Percentiles rank a stretch among this genome's conserved stretches.
Conservation (phyloP, 2,888 invertebrate species). For the Stenurella melanura region DNA sequence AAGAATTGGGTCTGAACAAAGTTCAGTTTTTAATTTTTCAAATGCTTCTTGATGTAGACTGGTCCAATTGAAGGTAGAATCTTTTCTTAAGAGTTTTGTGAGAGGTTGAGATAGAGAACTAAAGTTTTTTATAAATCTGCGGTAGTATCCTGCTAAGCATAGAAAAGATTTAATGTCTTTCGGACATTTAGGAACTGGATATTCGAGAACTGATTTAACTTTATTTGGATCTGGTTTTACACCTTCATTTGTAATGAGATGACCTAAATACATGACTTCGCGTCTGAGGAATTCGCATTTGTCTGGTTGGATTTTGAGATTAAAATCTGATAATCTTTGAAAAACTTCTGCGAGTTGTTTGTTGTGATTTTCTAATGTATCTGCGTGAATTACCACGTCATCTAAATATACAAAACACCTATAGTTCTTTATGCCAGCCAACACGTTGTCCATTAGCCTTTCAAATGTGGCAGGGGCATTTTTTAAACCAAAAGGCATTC, state of each 20-base stretch:
- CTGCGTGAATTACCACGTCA: conserved; percentile 64
- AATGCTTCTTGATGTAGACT: too few relatives aligned
- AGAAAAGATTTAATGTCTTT: conserved; percentile 45
- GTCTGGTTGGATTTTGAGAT: conserved; percentile 50
- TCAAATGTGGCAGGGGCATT: conserved; percentile 49
- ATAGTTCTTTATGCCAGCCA: conserved; percentile 59
- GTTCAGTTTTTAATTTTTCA: too few relatives aligned
- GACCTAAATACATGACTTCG: conserved; percentile 51
- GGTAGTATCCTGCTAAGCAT: too few relatives aligned
- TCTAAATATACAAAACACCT: conserved; percentile 67
- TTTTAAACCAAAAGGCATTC: conserved; percentile 45
- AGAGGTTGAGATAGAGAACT: too few relatives aligned
- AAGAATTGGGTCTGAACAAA: too few relatives aligned
- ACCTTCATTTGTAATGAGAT: conserved; percentile 47
- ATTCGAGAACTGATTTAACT: conserved; percentile 44
- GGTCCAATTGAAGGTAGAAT: too few relatives aligned
- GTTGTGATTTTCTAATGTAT: too few relatives aligned
- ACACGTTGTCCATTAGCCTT: conserved; percentile 55
- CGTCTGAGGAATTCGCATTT: conserved; percentile 48
- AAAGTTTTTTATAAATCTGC: too few relatives aligned
- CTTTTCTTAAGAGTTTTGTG: too few relatives aligned
- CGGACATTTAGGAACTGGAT: conserved; percentile 39
- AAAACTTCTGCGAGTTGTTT: too few relatives aligned
- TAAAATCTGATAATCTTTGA: too few relatives aligned
- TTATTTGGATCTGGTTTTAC: conserved; percentile 50